Evolutionary conservation across 2,797 vertebrate species (phyloP).

Genomic region (Cebuella pygmaea): DNA sequence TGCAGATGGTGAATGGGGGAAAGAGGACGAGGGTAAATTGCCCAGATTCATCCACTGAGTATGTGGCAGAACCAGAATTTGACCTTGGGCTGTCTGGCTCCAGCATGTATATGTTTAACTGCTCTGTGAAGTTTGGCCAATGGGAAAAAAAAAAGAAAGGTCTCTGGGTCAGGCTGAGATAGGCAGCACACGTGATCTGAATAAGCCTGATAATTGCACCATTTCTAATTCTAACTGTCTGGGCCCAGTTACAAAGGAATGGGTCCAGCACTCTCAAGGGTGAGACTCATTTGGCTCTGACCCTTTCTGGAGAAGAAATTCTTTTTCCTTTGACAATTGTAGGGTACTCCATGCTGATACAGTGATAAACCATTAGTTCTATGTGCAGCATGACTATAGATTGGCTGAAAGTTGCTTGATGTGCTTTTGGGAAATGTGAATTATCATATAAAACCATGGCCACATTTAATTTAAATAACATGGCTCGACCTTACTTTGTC

Average conservation of each 20-base stretch:
- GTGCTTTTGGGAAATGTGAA: background rate
- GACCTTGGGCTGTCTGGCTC: background rate
- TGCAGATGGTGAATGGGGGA: background rate
- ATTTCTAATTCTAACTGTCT: slow-evolving; percentile 58
- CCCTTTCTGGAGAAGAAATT: slow-evolving; percentile 52
- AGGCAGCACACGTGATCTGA: background rate
- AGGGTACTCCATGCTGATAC: background rate
- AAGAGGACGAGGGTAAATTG: background rate
- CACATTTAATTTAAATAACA: slow-evolving; percentile 2
- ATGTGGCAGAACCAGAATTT: background rate
- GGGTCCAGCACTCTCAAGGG: background rate
- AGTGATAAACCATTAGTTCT: background rate
- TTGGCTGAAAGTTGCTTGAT: background rate
- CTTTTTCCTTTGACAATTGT: slow-evolving; percentile 20
- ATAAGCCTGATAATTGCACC: background rate
- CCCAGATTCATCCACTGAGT: background rate
- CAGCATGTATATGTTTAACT: background rate
- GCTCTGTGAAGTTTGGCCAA: slow-evolving; percentile 36
- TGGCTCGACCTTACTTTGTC: slow-evolving; percentile 12
- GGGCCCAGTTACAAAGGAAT: slow-evolving; percentile 11
- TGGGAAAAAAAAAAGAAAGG: background rate
- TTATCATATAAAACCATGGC: slow-evolving; percentile 11
- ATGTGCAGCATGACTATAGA: background rate
- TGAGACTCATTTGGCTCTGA: background rate
- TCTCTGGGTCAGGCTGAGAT: background rate